Evolutionary conservation across 2,888 invertebrate genomes (phyloP).

Genomic region (Eutolmus rufibarbis): DNA sequence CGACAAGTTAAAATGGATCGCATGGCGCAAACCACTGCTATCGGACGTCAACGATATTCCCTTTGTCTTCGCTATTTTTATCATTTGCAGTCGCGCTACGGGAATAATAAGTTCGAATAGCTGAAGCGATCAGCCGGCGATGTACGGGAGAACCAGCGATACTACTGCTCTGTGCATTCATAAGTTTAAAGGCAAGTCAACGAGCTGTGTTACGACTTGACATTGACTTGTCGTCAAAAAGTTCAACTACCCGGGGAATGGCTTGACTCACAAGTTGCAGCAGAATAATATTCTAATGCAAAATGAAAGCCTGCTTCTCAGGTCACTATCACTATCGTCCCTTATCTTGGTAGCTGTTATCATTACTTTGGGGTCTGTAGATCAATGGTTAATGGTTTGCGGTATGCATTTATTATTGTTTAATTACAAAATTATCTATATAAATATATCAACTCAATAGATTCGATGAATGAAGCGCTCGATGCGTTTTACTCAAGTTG

Average conservation of each 20-base stretch:
- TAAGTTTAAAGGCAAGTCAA: neutral
- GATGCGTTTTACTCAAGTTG: no score
- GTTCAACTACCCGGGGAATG: constrained; percentile 45
- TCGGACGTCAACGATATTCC: neutral
- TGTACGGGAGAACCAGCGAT: neutral
- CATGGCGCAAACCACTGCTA: constrained; percentile 23
- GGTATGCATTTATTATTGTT: constrained; percentile 44
- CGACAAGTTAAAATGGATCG: constrained; percentile 33
- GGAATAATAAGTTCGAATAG: constrained; percentile 13
- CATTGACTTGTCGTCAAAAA: constrained; percentile 47
- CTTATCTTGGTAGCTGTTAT: neutral
- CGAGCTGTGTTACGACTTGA: constrained; percentile 34
- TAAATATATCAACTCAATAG: neutral
- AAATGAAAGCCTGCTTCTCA: neutral
- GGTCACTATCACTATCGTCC: neutral
- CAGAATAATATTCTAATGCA: neutral
- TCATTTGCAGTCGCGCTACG: neutral
- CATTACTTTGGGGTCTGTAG: neutral
- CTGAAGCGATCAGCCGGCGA: neutral
- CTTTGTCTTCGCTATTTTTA: constrained; percentile 14
- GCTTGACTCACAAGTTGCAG: neutral
- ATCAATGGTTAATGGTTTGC: constrained; percentile 45
- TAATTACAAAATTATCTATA: constrained; percentile 30
- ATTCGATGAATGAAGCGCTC: neutral
- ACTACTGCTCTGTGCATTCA: neutral